Evolutionary conservation across 1,140 invertebrate species (phyloP), one percentile per base, ranked within the genome.

Genomic region (Achroia grisella): DNA sequence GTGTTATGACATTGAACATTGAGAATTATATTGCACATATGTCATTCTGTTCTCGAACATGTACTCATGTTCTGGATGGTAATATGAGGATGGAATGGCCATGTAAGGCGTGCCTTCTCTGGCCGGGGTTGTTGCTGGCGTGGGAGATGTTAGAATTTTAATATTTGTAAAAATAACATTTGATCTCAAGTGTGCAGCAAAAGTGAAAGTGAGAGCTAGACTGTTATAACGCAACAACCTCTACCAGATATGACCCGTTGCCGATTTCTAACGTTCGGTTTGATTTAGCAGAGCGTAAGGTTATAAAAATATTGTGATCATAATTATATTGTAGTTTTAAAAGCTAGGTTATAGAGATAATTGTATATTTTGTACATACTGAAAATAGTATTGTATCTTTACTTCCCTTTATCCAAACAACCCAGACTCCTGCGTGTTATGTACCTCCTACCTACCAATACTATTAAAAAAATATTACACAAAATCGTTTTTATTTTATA

Each of bases 331-430:
- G 61, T 83, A 81, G 77, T 68, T 71, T 71, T 75, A 77, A 73
- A 66, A 67, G 75, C 71, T 85, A 83, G 76, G 66, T 59, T 66
- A 67, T 86, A 80, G 69, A 73, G 49, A 48, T 86, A 86, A 84
- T 71, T 87, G 84, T 87, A 87, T 84, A 87, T 87, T 87, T 87
- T 87, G 86, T 87, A 86, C 71, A 87, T 87, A 87, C 76, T 87
- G 80, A 82, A 82, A 85, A 87, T 87, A 87, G 81, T 86, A 86
- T 86, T 86, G 84, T 87, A 86, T 83, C 80, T 85, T 72, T 81
- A 81, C 71, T 84, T 76, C 81, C 74, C 74, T 76, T 78, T 75
- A 79, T 75, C 79, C 79, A 81, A 80, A 80, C 58, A 73, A 75
- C 79, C 79, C 79, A 83, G 74, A 86, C 75, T 85, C 81, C 74